Conservation (phyloP, 1,140 invertebrate species). For the Magallana gigas region DNA sequence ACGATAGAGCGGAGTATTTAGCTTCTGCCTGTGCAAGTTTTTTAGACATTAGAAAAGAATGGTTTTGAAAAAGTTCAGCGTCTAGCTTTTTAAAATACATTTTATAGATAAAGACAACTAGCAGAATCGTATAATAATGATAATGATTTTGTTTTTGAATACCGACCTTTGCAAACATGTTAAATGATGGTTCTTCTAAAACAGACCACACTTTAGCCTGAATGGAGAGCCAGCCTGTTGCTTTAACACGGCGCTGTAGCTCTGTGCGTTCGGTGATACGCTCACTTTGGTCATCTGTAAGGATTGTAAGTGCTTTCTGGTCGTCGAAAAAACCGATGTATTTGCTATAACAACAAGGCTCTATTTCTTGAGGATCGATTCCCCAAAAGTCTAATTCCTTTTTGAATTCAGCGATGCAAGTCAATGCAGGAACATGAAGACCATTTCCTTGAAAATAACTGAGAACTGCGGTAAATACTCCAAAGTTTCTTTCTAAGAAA, state of each 20-base stretch:
- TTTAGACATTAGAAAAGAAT: no score
- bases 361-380: conserved; percentile 53
- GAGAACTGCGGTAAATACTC: conserved; percentile 49
- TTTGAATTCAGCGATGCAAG: conserved; percentile 52
- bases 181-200: conserved; percentile 52
- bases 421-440: conserved; percentile 54
- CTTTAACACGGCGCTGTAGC: background rate
- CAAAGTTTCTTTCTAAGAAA: conserved; percentile 56
- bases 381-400: conserved; percentile 65
- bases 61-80: no score
- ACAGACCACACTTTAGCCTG: conserved; percentile 50
- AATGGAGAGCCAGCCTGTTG: conserved; percentile 17
- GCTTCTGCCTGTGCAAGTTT: no score
- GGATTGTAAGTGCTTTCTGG: conserved; percentile 36
- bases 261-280: background rate
- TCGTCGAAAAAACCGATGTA: conserved; percentile 52
- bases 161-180: conserved; percentile 45
- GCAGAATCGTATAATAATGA: no score
- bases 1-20: no score
- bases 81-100: no score
- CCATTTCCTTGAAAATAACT: conserved; percentile 52
- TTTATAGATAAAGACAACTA: no score
- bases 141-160: background rate
- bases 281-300: conserved; percentile 48
- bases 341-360: conserved; percentile 61